Base-by-base conservation (phyloP, 2,113 vertebrate genomes). In the Micromys minutus region DNA sequence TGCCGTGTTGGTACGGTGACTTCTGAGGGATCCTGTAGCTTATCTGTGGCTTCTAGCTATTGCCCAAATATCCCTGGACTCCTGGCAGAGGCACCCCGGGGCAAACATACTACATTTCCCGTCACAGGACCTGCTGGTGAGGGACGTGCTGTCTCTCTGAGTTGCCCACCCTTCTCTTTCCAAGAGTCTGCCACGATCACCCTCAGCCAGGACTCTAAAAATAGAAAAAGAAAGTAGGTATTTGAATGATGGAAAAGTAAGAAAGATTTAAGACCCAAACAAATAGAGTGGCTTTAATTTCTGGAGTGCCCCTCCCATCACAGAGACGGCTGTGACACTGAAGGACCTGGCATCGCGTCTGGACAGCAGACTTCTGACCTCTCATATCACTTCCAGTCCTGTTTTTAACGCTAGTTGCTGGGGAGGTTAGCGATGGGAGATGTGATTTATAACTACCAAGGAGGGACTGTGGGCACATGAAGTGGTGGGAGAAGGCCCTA, bases 361-460 rank as follows among this genome's bases (percentile, higher is more conserved):
- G 50, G 47, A 55, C 72, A 61, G 57, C 57, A 65, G 15, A 67
- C 72, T 69, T 81, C 45, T 7, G 59, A 16, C 13, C 80, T 76
- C 86, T 34, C 26, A 29, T 29, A 12, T 72, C 47, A 11, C 52
- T 77, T 87, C 81, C 45, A 65, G 29, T 36, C 67, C 36, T 52
- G 75, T 39, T 87, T 87, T 95, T 96, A 83, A 63, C 45, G 19
- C 39, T 39, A 36, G 67, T 71, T 10, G 16, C 74, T 29, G 31
- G 19, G 52, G 22, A 34, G 11, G n/a, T 50, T n/a, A 52, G 19
- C 5, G 21, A 72, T 83, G 26, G 90, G 87, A 87, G 76, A 93
- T 93, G 31, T 63, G 86, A 90, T 91, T 84, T n/a, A 84, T 81
- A 61, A 88, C 80, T 11, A 69, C 52, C 71, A 24, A 24, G 76